Evolutionary conservation across 92 coral and sea anemone species (phyloP), one percentile per base, ranked within the genome.

Genomic region (Porites evermanni): DNA sequence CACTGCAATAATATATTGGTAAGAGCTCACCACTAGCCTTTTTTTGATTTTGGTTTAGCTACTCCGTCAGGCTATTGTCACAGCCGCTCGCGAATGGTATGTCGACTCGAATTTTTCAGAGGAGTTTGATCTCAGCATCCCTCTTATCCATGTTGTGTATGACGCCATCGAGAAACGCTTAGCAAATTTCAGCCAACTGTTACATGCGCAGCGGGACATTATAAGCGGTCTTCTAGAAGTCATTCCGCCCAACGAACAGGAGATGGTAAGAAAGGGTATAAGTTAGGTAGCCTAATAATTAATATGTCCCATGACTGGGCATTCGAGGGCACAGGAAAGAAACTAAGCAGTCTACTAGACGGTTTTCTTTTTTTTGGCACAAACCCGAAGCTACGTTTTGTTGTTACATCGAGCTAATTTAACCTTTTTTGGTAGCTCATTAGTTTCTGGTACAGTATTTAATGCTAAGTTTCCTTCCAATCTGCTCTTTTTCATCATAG

Each of bases 1-100:
- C 17, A 63, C 7, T 63, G 21, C n/a, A 16, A 18, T n/a, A 56
- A 56, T 56, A 14, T 56, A 14, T 56, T 56, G 61, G 13, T 54
- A 16, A 14, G 12, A 13, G 73, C 18, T 12, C 60, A n/a, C 13
- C 52, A n/a, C 47, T 13, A 10, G 12, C 58, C 17, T n/a, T 51
- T 7, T 23, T 78, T 51, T 8, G 2, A 53, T 29, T 6, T 12
- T 32, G 20, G 5, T 52, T 61, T 78, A 93, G 96, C 79, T 93
- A 47, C 78, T 93, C 44, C 79, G 86, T 20, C 83, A 90, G 71
- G 92, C 93, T 24, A 53, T 93, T 50, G 72, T 75, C 29, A 79
- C 85, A 65, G 93, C 91, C 2, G 84, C 92, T 26, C 86, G 90
- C 19, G 93, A 90, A 71, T 81, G 84, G 72, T 91, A 93, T 83